These are phyloP conservation scores for Alitta virens DNA, from an alignment of 2,888 invertebrate genomes.

Conservation along the genomic window DNA sequence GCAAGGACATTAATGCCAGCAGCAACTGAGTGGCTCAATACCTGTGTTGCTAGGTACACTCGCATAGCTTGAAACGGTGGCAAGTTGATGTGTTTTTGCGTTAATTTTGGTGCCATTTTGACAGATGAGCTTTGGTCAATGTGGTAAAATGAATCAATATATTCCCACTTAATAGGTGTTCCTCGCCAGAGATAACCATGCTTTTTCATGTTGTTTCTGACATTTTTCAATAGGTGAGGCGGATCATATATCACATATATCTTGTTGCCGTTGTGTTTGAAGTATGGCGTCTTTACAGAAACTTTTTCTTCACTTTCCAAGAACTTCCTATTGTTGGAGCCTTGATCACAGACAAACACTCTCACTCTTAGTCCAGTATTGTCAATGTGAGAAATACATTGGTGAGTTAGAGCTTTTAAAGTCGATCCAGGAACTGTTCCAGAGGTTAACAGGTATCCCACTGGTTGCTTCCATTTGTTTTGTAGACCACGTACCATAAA, in stretches of 20 bases:
- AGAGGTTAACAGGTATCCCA: neutral
- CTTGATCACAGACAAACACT: slow-evolving; percentile 20
- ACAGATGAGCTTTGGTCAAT: no score
- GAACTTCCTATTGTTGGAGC: slow-evolving; percentile 10
- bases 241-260: slow-evolving; percentile 17
- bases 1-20: no score
- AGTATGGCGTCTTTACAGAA: slow-evolving; percentile 1
- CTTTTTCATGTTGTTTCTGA: slow-evolving; percentile 17
- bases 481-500: neutral
- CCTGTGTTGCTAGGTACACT: no score
- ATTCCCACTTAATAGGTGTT: no score
- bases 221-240: slow-evolving; percentile 17
- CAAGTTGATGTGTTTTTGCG: no score
- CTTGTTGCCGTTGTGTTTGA: neutral
- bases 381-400: neutral
- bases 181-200: neutral
- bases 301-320: slow-evolving; percentile 14
- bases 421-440: neutral
- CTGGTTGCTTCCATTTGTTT: neutral
- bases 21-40: no score
- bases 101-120: no score
- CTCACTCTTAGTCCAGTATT: neutral
- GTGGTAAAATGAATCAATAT: no score
- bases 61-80: no score
- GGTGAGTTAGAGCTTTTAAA: neutral